Base-by-base conservation (phyloP, 2,797 vertebrate genomes). In the Alcedo atthis region DNA sequence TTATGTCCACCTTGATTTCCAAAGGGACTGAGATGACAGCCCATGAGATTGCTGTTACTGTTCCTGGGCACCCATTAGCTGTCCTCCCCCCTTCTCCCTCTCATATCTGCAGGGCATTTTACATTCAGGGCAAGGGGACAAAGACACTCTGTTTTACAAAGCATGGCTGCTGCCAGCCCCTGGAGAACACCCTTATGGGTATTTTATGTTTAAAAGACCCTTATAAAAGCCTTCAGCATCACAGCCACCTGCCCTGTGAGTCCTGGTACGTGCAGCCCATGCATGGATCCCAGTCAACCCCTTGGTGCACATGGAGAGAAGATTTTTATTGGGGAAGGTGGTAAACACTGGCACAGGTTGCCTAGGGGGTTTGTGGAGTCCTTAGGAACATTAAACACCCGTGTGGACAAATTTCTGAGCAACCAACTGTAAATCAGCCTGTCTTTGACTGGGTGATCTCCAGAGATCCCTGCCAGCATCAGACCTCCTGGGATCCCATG, bases 231-330 rank as follows among this genome's bases (percentile, higher is more conserved):
- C 8, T 25, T 30, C 9, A 42, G 32, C 49, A 85, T 37, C 0
- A 1, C 40, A 57, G 43, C 59, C 73, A 11, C 43, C 25, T 30
- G 32, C 28, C 19, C 37, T 58, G 75, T 3, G 1, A 5, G 6
- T 55, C 10, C 42, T 81, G 58, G 24, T 32, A 16, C 48, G 33
- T 53, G 32, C 43, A 71, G 55, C 35, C 18, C 2, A 0, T 5
- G 3, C 0, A 0, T 30, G 33, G 21, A 30, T 82, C 33, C 33
- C 33, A 21, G 6, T 15, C 20, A 63, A 18, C 10, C 8, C 15
- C 13, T 3, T 20, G 51, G 17, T 79, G 45, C 35, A 48, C 10
- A 33, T 49, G 16, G 5, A 46, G 5, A 51, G n/a, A 4, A 0
- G 1, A 1, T 17, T 68, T 69, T 55, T 55, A 10, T 21, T 21